Conservation (phyloP, 2,113 vertebrate genomes). For the Argyrosomus japonicus region DNA sequence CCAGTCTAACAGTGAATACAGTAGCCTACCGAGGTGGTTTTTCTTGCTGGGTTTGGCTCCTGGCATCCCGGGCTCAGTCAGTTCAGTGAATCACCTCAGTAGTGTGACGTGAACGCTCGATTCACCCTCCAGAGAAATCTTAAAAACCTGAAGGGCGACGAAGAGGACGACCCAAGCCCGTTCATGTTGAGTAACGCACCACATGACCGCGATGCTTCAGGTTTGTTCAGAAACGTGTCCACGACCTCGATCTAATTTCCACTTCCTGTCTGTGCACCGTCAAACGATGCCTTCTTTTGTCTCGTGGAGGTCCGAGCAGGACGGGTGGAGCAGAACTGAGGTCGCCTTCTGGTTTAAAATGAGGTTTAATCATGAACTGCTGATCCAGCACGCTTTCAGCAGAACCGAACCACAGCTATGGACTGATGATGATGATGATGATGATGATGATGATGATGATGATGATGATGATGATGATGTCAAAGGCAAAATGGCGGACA, state of each 20-base stretch:
- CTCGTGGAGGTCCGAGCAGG: not conserved
- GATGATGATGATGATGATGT: conserved; percentile 21
- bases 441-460: too few species aligned
- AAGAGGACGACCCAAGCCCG: too few species aligned
- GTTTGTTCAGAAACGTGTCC: not conserved
- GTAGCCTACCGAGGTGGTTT: too few species aligned
- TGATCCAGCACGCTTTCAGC: not conserved
- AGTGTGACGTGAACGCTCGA: too few species aligned
- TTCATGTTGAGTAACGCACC: too few species aligned
- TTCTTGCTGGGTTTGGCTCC: too few species aligned
- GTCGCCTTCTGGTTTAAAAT: not conserved
- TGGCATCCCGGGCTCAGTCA: too few species aligned
- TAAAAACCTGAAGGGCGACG: too few species aligned
- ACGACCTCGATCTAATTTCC: not conserved
- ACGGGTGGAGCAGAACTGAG: not conserved
- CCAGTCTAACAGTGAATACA: too few species aligned
- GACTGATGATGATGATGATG: not conserved
- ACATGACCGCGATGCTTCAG: not conserved
- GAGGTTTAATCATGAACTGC: not conserved
- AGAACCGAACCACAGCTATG: not conserved
- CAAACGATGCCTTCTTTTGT: not conserved
- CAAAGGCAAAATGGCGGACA: conserved; percentile 11
- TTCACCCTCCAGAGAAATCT: too few species aligned
- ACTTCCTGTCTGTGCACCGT: not conserved
- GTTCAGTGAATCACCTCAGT: too few species aligned